Evolutionary conservation across 2,797 vertebrate genomes (phyloP).

Genomic region (Enteromius afrohamiltoni): DNA sequence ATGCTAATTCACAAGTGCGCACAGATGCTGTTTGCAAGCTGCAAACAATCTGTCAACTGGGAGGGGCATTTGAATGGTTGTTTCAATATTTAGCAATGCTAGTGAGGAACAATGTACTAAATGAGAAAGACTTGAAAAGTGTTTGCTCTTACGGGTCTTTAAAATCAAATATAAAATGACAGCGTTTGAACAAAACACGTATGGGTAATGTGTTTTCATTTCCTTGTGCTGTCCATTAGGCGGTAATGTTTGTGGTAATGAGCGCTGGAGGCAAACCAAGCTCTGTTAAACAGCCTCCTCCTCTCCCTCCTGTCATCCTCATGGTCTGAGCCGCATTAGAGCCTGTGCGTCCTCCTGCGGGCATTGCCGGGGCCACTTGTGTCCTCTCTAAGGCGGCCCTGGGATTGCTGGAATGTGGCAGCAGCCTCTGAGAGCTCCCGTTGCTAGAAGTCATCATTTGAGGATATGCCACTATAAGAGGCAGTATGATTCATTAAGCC

Average conservation of each 20-base stretch:
- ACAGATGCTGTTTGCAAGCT: slow-evolving; percentile 48
- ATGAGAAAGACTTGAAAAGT: slow-evolving; percentile 19
- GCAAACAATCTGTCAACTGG: slow-evolving; percentile 44
- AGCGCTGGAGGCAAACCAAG: slow-evolving; percentile 55
- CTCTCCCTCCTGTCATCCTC: slow-evolving; percentile 21
- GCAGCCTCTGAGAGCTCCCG: slow-evolving; percentile 21
- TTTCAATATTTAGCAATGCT: slow-evolving; percentile 46
- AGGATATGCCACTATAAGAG: slow-evolving; percentile 50
- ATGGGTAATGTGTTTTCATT: slow-evolving; percentile 52
- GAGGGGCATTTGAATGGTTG: slow-evolving; percentile 27
- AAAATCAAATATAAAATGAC: slow-evolving; percentile 26
- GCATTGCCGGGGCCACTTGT: slow-evolving; percentile 1
- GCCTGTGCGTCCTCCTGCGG: neutral
- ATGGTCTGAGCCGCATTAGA: slow-evolving; percentile 52
- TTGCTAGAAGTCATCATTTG: slow-evolving; percentile 42
- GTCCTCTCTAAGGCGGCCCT: neutral
- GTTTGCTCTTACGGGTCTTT: slow-evolving; percentile 31
- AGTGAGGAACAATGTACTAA: slow-evolving; percentile 14
- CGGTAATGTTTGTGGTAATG: slow-evolving; percentile 50
- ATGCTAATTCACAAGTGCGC: slow-evolving; percentile 41
- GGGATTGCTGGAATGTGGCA: slow-evolving; percentile 27
- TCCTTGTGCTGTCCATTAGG: slow-evolving; percentile 60
- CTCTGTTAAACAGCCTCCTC: slow-evolving; percentile 30
- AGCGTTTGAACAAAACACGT: slow-evolving; percentile 31
- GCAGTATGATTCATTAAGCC: slow-evolving; percentile 55